A percentile compares a stretch with the other conserved stretches of the same genome.
phyloP scores from a whole-genome alignment of 1,140 invertebrate genomes.

The Caenorhabditis latens region DNA sequence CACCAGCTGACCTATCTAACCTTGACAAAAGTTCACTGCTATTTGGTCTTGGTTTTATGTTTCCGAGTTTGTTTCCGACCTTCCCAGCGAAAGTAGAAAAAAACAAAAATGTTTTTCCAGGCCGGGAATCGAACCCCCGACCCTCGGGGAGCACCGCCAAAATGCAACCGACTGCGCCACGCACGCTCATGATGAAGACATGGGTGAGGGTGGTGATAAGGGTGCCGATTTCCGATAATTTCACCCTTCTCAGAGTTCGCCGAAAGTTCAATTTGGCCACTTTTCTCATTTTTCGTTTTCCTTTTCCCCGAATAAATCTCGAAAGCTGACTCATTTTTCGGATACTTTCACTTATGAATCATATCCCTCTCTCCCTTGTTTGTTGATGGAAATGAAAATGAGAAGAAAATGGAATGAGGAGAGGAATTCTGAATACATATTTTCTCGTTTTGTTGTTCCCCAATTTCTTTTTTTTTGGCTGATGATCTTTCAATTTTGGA shows the following conservation, averaged over 20 bases:
- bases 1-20: slow-evolving; percentile 2
- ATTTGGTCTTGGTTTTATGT: neutral
- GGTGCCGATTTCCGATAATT: too few relatives aligned
- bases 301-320: neutral
- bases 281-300: neutral
- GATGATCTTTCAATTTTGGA: neutral
- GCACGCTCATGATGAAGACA: too few relatives aligned
- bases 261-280: neutral
- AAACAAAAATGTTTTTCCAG: too few relatives aligned
- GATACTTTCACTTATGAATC: neutral
- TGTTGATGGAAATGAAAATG: neutral
- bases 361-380: neutral
- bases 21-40: neutral
- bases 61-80: neutral
- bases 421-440: neutral
- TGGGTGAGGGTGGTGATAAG: too few relatives aligned
- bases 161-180: too few relatives aligned
- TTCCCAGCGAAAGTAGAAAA: too few relatives aligned
- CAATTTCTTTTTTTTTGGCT: neutral
- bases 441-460: neutral
- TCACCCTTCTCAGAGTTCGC: too few relatives aligned
- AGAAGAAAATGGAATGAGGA: neutral
- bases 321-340: neutral
- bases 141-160: neutral
- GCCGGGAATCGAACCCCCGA: neutral